These are phyloP conservation scores for Cataglyphis rosenhaueri DNA, from an alignment of 2,888 invertebrate species.

Conservation along the genomic window DNA sequence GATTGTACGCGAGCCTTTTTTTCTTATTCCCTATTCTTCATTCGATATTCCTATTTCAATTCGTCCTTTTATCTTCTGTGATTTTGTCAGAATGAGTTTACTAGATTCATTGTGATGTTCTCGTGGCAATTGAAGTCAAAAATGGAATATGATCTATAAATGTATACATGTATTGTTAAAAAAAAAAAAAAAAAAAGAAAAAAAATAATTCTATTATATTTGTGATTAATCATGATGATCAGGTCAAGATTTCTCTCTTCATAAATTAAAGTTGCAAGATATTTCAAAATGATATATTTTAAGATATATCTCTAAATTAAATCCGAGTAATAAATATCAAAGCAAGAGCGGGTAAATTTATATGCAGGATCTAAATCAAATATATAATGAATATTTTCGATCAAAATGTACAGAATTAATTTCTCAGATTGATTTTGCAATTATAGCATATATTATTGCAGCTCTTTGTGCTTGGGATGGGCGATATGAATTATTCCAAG, in stretches of 20 bases:
- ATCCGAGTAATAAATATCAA: not conserved
- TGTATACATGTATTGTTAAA: no score
- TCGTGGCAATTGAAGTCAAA: not conserved
- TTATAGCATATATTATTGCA: not conserved
- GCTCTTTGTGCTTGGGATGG: not conserved
- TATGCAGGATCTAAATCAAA: not conserved
- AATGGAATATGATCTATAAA: not conserved
- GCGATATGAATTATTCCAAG: conserved; percentile 17
- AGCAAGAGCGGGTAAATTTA: not conserved
- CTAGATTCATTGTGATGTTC: not conserved
- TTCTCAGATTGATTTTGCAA: not conserved
- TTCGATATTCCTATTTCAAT: not conserved
- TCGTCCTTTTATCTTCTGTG: not conserved
- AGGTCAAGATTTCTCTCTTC: not conserved
- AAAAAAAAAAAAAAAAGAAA: not conserved
- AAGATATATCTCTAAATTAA: not conserved
- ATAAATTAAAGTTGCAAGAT: not conserved
- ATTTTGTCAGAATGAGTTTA: not conserved
- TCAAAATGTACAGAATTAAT: not conserved
- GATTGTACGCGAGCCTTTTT: not conserved
- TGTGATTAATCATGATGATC: not conserved
- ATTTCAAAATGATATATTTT: not conserved
- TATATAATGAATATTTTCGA: not conserved
- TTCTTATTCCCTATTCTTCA: not conserved
- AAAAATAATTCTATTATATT: not conserved